A percentile compares a stretch with the other conserved stretches of the same genome.
phyloP scores from a whole-genome alignment of 2,888 invertebrate species.

The Catocala sponsa region DNA sequence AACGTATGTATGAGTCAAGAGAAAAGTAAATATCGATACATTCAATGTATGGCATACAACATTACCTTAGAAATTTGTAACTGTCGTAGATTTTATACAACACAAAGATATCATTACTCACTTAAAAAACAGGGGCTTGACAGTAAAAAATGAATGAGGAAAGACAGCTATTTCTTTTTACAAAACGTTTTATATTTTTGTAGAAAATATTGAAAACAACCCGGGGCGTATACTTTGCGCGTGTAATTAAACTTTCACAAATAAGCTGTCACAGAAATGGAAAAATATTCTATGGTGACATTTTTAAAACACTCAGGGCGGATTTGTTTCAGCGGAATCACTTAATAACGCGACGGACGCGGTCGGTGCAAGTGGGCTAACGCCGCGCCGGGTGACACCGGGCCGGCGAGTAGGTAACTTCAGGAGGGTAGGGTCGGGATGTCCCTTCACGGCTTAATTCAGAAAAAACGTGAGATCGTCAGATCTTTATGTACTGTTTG shows the following conservation, averaged over 20 bases:
- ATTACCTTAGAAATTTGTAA: slow-evolving; percentile 27
- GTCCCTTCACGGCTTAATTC: slow-evolving; percentile 81
- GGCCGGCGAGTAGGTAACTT: slow-evolving; percentile 65
- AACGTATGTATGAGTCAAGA: background rate
- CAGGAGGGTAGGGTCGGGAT: slow-evolving; percentile 56
- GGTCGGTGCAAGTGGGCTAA: slow-evolving; percentile 39
- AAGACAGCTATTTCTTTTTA: slow-evolving; percentile 36
- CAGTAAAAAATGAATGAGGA: slow-evolving; percentile 46
- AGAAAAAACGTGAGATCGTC: slow-evolving; percentile 79
- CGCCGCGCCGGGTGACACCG: background rate
- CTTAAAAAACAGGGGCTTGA: slow-evolving; percentile 39
- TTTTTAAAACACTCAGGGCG: slow-evolving; percentile 66
- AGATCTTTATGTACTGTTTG: slow-evolving; percentile 84
- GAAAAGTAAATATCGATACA: background rate
- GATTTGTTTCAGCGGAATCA: slow-evolving; percentile 77
- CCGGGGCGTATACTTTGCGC: slow-evolving; percentile 42
- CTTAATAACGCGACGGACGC: slow-evolving; percentile 75
- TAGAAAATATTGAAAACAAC: slow-evolving; percentile 45
- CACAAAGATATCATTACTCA: slow-evolving; percentile 48
- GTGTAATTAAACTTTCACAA: slow-evolving; percentile 59
- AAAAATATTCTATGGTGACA: slow-evolving; percentile 54
- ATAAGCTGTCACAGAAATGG: slow-evolving; percentile 61
- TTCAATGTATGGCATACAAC: background rate
- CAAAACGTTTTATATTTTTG: slow-evolving; percentile 45
- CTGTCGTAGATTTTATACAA: slow-evolving; percentile 35